phyloP scores from a whole-genome alignment of 2,113 vertebrate species.

The Catharus minimus region DNA sequence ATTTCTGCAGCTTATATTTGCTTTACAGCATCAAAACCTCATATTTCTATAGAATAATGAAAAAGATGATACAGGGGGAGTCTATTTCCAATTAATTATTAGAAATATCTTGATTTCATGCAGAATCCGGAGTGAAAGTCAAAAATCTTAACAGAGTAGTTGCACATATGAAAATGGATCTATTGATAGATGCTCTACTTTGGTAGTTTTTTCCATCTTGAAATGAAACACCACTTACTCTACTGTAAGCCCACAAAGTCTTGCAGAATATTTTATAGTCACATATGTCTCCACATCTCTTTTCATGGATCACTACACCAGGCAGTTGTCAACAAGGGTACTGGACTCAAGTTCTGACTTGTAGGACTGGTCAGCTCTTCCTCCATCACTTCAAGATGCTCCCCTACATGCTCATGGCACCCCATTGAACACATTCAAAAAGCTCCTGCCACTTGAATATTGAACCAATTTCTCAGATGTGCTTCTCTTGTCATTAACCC shows the following conservation, averaged over 20 bases:
- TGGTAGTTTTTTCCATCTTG: not conserved
- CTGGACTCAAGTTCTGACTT: not conserved
- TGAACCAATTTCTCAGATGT: not conserved
- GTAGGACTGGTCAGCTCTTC: not conserved
- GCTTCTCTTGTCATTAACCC: not conserved
- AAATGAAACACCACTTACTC: not conserved
- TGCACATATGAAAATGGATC: not conserved
- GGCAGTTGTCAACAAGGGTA: not conserved
- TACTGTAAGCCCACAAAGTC: not conserved
- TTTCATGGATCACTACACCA: not conserved
- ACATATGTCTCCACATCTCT: not conserved
- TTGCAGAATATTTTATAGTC: not conserved
- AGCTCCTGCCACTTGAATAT: not conserved
- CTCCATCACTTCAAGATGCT: not conserved
- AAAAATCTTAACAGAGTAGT: not conserved
- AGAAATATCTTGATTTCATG: not conserved
- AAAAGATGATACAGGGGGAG: not conserved
- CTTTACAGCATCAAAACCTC: not conserved
- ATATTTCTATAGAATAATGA: not conserved
- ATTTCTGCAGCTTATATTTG: not conserved
- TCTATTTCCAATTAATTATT: not conserved
- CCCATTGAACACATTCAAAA: not conserved
- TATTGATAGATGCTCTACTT: not conserved
- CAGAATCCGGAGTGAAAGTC: not conserved
- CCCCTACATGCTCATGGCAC: not conserved